Conservation (phyloP, 2,888 invertebrate genomes). For the Andrena haemorrhoa region DNA sequence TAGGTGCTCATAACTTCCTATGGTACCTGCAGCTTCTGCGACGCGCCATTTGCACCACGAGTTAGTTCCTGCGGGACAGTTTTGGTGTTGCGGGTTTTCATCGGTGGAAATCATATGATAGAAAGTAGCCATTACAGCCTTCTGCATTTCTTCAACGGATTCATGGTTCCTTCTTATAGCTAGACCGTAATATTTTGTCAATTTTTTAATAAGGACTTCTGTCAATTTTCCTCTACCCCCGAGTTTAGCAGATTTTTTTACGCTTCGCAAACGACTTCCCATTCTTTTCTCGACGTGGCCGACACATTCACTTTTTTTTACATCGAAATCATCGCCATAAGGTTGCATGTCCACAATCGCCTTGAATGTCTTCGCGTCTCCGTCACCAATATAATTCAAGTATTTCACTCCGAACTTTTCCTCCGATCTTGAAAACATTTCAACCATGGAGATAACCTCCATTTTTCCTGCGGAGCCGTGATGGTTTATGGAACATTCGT, state of each 20-base stretch:
- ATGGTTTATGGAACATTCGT: background rate
- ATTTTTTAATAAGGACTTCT: background rate
- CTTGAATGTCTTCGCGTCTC: slow-evolving; percentile 13
- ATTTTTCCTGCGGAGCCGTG: slow-evolving; percentile 1
- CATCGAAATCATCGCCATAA: background rate
- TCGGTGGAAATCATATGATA: no score
- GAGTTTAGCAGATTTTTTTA: background rate
- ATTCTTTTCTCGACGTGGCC: slow-evolving; percentile 26
- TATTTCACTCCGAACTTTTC: slow-evolving; percentile 11
- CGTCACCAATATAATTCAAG: slow-evolving; percentile 8
- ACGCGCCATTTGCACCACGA: no score
- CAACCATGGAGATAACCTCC: background rate
- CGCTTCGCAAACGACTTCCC: slow-evolving; percentile 10
- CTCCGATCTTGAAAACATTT: slow-evolving; percentile 9
- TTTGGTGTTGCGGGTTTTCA: no score
- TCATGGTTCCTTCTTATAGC: no score
- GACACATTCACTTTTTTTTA: slow-evolving; percentile 5
- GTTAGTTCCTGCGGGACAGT: no score
- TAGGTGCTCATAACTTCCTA: no score
- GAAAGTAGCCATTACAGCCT: no score
- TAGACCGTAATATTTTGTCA: no score
- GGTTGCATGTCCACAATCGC: background rate
- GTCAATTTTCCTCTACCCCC: slow-evolving; percentile 11
- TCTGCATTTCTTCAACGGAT: no score
- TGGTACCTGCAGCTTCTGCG: no score